Percentiles rank a stretch among this genome's conserved stretches.
phyloP scores from a whole-genome alignment of 1,140 invertebrate genomes.

The Halesus radiatus region DNA sequence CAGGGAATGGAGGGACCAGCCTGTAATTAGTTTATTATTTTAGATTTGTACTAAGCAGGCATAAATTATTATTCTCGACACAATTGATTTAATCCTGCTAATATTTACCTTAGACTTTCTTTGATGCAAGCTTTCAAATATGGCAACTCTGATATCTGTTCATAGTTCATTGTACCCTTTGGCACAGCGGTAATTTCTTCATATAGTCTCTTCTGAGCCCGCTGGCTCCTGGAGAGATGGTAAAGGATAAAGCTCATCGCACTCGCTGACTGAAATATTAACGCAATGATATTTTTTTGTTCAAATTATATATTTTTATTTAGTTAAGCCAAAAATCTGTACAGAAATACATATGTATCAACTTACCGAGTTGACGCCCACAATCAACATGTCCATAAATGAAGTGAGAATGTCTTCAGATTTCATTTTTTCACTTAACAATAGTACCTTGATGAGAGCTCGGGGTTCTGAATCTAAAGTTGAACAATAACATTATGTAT shows the following conservation, averaged over 20 bases:
- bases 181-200: constrained; percentile 67
- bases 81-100: too few species aligned
- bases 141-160: constrained; percentile 62
- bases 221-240: constrained; percentile 67
- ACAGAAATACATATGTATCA: neutral
- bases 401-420: constrained; percentile 74
- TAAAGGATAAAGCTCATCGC: constrained; percentile 65
- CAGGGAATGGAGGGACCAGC: constrained; percentile 74
- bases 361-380: constrained; percentile 73
- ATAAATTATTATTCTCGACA: too few species aligned
- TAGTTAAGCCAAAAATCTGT: too few species aligned
- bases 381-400: constrained; percentile 75
- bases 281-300: neutral
- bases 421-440: constrained; percentile 70
- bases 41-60: neutral
- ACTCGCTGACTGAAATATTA: constrained; percentile 61
- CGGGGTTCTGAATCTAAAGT: constrained; percentile 17
- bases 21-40: constrained; percentile 60
- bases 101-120: constrained; percentile 65
- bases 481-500: too few species aligned
- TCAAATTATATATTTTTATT: too few species aligned
- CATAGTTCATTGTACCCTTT: constrained; percentile 61
- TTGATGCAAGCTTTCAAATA: constrained; percentile 71
- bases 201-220: constrained; percentile 68
- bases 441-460: constrained; percentile 63